Conservation (phyloP, 2,797 vertebrate genomes). For the Simalia tracyae region DNA sequence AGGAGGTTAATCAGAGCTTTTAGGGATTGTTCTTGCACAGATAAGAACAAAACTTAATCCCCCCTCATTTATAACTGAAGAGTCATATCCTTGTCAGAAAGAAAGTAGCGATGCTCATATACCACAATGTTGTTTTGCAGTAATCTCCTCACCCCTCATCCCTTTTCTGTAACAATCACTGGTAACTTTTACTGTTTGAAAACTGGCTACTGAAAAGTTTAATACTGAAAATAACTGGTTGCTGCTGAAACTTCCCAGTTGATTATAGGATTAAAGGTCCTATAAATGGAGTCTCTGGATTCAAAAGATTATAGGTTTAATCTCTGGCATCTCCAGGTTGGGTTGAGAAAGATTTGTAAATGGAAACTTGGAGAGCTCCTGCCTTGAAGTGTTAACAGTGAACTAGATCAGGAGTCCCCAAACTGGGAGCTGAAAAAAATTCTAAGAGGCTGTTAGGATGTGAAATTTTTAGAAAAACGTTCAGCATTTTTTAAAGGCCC, state of each 20-base stretch:
- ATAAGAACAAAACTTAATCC: conserved; percentile 61
- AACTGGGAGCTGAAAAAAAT: neutral
- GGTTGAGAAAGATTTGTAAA: neutral
- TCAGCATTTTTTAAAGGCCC: neutral
- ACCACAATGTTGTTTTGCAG: neutral
- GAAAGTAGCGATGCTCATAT: conserved; percentile 3
- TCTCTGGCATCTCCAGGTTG: neutral
- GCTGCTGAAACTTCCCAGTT: neutral
- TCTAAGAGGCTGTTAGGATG: neutral
- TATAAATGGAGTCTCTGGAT: neutral
- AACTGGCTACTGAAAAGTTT: neutral
- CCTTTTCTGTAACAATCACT: neutral
- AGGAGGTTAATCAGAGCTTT: conserved; percentile 60
- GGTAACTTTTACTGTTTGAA: neutral
- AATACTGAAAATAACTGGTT: neutral
- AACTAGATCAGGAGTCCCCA: neutral
- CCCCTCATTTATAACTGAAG: conserved; percentile 32
- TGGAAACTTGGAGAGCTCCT: neutral
- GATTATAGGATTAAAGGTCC: neutral
- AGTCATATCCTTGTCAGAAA: neutral
- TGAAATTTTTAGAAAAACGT: neutral
- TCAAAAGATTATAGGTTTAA: neutral
- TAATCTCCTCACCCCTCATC: neutral
- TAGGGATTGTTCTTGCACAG: conserved; percentile 53
- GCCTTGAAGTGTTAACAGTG: too few relatives aligned